A percentile compares a stretch with the other conserved stretches of the same genome.
phyloP scores from a whole-genome alignment of 2,888 invertebrate species.

The Polyploca ridens region DNA sequence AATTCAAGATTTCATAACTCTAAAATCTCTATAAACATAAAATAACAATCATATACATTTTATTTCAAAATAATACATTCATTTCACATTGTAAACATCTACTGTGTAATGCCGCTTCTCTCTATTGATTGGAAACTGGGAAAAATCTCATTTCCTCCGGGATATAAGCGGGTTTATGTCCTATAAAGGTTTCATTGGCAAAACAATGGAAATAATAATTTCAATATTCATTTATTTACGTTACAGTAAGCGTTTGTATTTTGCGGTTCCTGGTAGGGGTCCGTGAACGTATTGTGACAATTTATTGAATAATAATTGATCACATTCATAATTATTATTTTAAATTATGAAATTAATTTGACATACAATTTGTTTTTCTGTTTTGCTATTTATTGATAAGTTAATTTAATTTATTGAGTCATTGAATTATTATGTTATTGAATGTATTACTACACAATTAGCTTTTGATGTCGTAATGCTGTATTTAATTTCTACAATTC shows the following conservation, averaged over 20 bases:
- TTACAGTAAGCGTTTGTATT: background rate
- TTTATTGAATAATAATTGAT: background rate
- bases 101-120: conserved; percentile 30
- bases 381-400: too few species aligned
- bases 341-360: too few species aligned
- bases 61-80: background rate
- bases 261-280: background rate
- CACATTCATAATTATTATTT: too few species aligned
- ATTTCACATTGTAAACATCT: conserved; percentile 24
- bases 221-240: conserved; percentile 12
- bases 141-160: conserved; percentile 41
- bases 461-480: too few species aligned
- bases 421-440: too few species aligned
- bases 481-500: too few species aligned
- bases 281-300: background rate
- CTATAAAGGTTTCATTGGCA: conserved; percentile 15
- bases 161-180: conserved; percentile 29
- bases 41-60: conserved; percentile 1
- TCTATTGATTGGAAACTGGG: conserved; percentile 37
- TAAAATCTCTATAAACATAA: background rate
- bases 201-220: conserved; percentile 14
- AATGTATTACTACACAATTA: too few species aligned
- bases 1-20: too few species aligned
- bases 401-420: too few species aligned
- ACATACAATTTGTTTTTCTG: too few species aligned